These are phyloP conservation scores for Bos indicus DNA, from an alignment of 2,113 vertebrate species.

Conservation along the genomic window DNA sequence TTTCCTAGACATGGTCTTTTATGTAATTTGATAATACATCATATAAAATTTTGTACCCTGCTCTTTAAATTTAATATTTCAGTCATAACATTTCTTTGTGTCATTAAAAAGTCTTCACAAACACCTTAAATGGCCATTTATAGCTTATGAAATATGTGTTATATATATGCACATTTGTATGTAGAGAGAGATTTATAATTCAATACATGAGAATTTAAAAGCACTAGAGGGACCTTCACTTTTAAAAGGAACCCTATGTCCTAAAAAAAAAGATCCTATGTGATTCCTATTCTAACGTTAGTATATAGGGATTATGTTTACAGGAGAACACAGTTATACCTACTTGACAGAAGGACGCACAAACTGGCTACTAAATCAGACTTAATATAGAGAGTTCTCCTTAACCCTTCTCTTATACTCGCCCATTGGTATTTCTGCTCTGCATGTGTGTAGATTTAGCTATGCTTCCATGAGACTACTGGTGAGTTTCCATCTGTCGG, in stretches of 20 bases:
- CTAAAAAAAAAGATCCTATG: background rate
- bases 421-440: background rate
- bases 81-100: background rate
- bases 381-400: background rate
- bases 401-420: background rate
- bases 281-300: background rate
- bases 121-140: background rate
- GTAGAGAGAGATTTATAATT: background rate
- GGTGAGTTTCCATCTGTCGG: slow-evolving; percentile 37
- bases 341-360: background rate
- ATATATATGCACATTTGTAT: too few relatives aligned
- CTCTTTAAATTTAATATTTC: slow-evolving; percentile 17
- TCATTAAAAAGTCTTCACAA: background rate
- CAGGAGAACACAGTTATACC: background rate
- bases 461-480: background rate
- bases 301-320: background rate
- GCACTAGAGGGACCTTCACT: background rate
- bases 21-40: background rate
- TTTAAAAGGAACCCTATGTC: background rate
- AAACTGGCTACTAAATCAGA: background rate
- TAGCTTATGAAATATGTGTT: background rate
- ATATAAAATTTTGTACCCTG: background rate
- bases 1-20: background rate
- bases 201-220: background rate
- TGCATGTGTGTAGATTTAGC: background rate